Percentiles rank a stretch among this genome's conserved stretches.
These are phyloP conservation scores for Periphyllus acericola DNA, from an alignment of 2,888 invertebrate genomes.

Conservation along the genomic window DNA sequence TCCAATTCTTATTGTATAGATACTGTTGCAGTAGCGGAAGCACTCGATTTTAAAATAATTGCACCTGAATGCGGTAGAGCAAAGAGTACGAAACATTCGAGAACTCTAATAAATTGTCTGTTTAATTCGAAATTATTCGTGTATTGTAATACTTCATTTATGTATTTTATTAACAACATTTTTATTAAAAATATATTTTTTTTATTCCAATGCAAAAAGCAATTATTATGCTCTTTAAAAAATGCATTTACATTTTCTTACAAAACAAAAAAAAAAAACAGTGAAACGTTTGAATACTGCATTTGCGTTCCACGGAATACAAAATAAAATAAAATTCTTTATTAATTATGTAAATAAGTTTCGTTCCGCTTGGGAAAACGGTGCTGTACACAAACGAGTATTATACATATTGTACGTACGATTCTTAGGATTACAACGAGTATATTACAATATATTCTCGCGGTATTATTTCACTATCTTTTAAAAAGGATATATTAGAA, in stretches of 20 bases:
- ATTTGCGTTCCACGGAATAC: neutral
- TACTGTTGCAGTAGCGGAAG: neutral
- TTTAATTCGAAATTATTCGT: constrained; percentile 6
- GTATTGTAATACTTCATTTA: neutral
- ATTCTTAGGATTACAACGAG: neutral
- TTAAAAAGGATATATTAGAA: neutral
- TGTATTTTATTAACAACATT: too few species aligned
- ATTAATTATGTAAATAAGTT: neutral
- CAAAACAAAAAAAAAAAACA: neutral
- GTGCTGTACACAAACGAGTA: neutral
- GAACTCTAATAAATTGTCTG: neutral
- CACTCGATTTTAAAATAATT: constrained; percentile 20
- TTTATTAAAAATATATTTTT: too few species aligned
- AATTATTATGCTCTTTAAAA: neutral
- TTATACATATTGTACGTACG: neutral
- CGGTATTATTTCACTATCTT: neutral
- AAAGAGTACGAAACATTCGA: constrained; percentile 5
- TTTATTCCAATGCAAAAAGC: neutral
- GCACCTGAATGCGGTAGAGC: neutral
- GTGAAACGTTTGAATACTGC: neutral
- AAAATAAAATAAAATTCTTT: neutral
- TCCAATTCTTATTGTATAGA: neutral
- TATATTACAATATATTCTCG: neutral
- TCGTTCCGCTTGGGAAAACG: neutral
- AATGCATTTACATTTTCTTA: neutral